phyloP scores from a whole-genome alignment of 2,888 invertebrate genomes.

The Germaria angustata region DNA sequence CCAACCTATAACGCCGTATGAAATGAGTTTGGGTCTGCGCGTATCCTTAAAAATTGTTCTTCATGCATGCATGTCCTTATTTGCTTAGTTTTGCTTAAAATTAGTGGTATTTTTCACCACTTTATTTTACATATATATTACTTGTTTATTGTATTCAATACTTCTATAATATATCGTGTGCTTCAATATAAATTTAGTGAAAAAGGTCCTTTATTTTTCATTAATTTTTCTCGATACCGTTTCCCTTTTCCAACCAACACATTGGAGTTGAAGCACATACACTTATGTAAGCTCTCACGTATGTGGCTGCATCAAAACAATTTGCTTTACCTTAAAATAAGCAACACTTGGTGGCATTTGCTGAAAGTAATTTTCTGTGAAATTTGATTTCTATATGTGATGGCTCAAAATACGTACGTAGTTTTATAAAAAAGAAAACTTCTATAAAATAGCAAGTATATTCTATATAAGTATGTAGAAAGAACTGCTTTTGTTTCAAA shows the following conservation, averaged over 20 bases:
- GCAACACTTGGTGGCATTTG: conserved; percentile 65
- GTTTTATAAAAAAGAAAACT: not conserved
- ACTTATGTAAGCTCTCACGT: not conserved
- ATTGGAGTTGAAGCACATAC: not conserved
- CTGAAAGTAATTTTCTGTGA: conserved; percentile 65
- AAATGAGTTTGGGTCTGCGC: too few species aligned
- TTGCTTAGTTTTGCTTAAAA: conserved; percentile 8
- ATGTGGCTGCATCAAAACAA: conserved; percentile 26
- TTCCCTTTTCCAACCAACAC: conserved; percentile 18
- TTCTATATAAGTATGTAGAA: not conserved
- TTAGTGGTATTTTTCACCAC: conserved; percentile 10
- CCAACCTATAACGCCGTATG: too few species aligned
- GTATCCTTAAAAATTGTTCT: conserved; percentile 7
- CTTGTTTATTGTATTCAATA: conserved; percentile 52
- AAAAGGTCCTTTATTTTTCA: not conserved
- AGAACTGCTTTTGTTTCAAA: conserved; percentile 19
- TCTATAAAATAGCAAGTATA: not conserved
- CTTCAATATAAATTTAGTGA: not conserved
- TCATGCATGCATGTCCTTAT: conserved; percentile 31
- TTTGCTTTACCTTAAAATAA: conserved; percentile 45
- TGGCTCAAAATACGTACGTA: not conserved
- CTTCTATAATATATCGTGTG: not conserved
- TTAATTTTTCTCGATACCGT: not conserved
- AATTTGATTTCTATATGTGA: conserved; percentile 63
- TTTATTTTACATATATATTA: conserved; percentile 31